Base-by-base conservation (phyloP, 2,113 vertebrate species). In the Ardeotis arabs region DNA sequence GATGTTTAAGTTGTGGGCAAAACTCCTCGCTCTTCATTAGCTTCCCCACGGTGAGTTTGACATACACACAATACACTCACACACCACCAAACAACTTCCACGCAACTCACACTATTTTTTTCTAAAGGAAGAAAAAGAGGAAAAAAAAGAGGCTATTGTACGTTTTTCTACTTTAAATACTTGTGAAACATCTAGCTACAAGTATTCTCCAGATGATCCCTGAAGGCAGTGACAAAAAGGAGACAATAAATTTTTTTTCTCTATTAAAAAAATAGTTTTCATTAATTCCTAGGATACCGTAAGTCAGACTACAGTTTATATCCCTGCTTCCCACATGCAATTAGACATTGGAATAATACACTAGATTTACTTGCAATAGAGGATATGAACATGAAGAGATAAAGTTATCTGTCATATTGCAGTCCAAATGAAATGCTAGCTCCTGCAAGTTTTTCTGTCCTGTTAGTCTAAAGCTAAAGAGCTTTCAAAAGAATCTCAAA, bases 161-260 rank as follows among this genome's bases (percentile, higher is more conserved):
- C 70, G 29, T 63, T 80, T 90, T 89, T 78, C 64, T 81, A 23
- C 50, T 96, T 88, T 79, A 95, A 94, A 89, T 79, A 93, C 81
- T 93, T 73, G 41, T 78, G 77, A 93, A 75, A 89, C 50, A 29
- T 29, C n/a, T 41, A 79, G 74, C 24, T 94, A 83, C 59, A 85
- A 83, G 49, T 58, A 73, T 90, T 87, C 78, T 93, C 25, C 15
- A 76, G 84, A 76, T 55, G 49, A 76, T 73, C 59, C 20, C 78
- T 37, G 41, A 91, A 85, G 82, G 45, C 58, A 91, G 16, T 58
- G 73, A 79, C 37, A 70, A 82, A 89, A 74, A 68, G 13, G 14
- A 94, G 29, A 59, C 21, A 73, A 45, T 31, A 81, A 58, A 5
- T 1, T 5, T 75, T 62, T 67, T 64, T 91, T 56, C 58, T 89